Base-by-base conservation (phyloP, 2,797 vertebrate genomes). In the Danio albolineatus region DNA sequence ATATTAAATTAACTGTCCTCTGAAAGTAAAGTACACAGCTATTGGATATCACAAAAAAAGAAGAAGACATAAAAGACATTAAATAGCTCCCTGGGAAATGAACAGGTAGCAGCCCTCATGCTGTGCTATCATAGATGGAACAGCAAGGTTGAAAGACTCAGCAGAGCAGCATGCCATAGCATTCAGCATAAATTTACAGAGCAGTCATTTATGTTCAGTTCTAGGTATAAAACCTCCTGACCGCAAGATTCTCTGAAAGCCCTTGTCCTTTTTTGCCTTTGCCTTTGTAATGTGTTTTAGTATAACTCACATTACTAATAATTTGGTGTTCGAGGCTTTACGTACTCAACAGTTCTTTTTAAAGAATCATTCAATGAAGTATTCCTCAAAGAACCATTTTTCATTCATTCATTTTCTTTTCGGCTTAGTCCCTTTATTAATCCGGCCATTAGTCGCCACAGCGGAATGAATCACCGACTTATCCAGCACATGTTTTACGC, bases 91-190 rank as follows among this genome's bases (percentile, higher is more conserved):
- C 36, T 7, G 36, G 36, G 9, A 61, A 70, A 70, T 61, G 56
- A 13, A 70, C 46, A 39, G 17, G 56, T 61, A 28, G n/a, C 65
- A 43, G 56, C 28, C 43, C 41, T 69, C 56, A 43, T 70, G 56
- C 65, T 51, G 65, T 51, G 65, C 65, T 21, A 5, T 54, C 9
- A 6, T 56, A 73, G 53, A 36, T n/a, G 36, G 36, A 78, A 78
- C 60, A 39, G 48, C 44, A 39, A 39, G 17, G 12, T 19, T 60
- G 44, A 70, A 70, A 70, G 66, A 28, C 76, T 61, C 46, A 51
- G 44, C 13, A 51, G 56, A 65, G 21, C 61, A 57, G 41, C 16
- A 6, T 73, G 76, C 70, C 54, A 21, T 36, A 61, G 65, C 46
- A 51, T 61, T 61, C 65, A 70, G 5, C 28, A 28, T 1, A 78